A percentile compares a stretch with the other conserved stretches of the same genome.
These are phyloP conservation scores for Ammospiza nelsoni DNA, from an alignment of 2,113 vertebrate genomes.

Conservation along the genomic window DNA sequence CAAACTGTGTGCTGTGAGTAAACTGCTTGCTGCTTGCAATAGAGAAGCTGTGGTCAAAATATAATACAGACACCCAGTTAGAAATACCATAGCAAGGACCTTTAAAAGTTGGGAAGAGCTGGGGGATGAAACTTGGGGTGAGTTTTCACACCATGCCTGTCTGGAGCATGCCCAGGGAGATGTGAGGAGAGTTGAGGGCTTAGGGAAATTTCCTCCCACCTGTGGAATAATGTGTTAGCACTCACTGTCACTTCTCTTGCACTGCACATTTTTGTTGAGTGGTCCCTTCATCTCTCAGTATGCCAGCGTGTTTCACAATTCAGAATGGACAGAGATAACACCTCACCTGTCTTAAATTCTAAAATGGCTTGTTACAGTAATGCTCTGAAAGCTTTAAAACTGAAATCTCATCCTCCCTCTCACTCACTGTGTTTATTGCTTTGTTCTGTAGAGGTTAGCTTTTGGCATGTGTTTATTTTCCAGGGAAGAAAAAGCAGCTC, in stretches of 20 bases:
- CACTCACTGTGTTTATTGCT: not conserved
- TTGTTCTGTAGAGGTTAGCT: conserved; percentile 11
- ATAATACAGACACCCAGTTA: not conserved
- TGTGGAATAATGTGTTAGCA: not conserved
- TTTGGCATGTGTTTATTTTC: not conserved
- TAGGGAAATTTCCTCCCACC: not conserved
- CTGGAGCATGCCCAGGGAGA: not conserved
- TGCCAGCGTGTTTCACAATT: not conserved
- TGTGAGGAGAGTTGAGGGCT: not conserved
- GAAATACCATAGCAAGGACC: not conserved
- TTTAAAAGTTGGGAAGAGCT: not conserved
- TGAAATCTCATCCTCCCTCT: not conserved
- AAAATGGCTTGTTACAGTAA: not conserved
- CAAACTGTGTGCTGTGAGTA: conserved; percentile 45
- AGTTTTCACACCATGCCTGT: not conserved
- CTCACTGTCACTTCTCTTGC: conserved; percentile 1
- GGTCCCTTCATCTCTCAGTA: not conserved
- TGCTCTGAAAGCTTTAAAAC: not conserved
- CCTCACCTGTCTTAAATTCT: conserved; percentile 17
- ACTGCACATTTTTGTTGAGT: not conserved
- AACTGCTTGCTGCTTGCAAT: conserved; percentile 41
- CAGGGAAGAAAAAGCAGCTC: not conserved
- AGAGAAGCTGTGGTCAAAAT: not conserved
- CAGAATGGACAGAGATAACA: not conserved
- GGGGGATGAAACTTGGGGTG: not conserved